These are phyloP conservation scores for Cacoxenus indagator DNA, from an alignment of 2,888 invertebrate genomes.

Conservation along the genomic window DNA sequence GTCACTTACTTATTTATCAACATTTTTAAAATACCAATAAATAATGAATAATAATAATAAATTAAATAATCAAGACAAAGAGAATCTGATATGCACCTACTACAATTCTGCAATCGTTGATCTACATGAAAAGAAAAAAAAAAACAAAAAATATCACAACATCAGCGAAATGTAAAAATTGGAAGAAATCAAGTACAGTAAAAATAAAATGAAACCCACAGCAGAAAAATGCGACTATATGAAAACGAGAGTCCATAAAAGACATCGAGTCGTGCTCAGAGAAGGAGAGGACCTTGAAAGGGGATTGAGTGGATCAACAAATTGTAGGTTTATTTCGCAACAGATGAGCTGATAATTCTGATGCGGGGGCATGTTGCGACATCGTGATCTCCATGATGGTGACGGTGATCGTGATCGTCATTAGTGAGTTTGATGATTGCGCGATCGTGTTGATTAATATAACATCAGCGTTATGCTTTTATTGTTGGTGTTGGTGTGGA, in stretches of 20 bases:
- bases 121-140: background rate
- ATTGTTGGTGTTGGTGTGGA: background rate
- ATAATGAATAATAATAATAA: background rate
- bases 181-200: constrained; percentile 19
- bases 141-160: background rate
- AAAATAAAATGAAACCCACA: constrained; percentile 32
- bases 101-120: background rate
- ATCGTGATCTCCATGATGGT: too few species aligned
- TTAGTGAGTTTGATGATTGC: background rate
- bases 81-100: background rate
- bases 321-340: background rate
- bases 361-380: too few species aligned
- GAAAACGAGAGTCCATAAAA: constrained; percentile 12
- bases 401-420: too few species aligned
- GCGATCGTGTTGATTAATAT: background rate
- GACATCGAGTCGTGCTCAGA: constrained; percentile 21
- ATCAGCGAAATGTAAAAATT: background rate
- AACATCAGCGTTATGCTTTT: background rate
- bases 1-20: too few species aligned
- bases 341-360: too few species aligned
- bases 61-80: background rate
- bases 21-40: too few species aligned
- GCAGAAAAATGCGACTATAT: constrained; percentile 29
- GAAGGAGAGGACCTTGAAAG: too few species aligned
- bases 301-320: background rate